Conservation (phyloP, 2,797 vertebrate genomes). For the Lates japonicus region DNA sequence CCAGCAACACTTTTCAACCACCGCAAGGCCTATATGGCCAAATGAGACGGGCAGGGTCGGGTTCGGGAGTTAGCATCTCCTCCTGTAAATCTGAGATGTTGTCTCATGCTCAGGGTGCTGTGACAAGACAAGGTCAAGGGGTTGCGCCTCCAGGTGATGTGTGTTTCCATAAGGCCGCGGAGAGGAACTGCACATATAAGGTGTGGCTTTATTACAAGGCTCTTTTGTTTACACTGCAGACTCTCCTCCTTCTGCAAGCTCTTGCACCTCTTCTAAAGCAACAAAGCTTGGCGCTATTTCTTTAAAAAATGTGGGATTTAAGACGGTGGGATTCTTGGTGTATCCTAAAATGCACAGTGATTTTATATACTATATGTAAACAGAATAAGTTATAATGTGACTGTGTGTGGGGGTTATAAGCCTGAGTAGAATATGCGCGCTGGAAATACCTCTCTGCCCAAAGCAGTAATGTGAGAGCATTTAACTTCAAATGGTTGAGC, state of each 20-base stretch:
- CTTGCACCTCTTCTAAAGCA: conserved; percentile 50
- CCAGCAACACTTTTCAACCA: conserved; percentile 79
- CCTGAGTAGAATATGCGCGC: conserved; percentile 6
- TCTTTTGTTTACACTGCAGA: conserved; percentile 73
- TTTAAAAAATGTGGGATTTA: conserved; percentile 29
- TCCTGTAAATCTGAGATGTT: conserved; percentile 84
- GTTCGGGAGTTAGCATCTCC: conserved; percentile 77
- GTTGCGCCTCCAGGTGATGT: conserved; percentile 85
- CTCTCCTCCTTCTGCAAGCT: conserved; percentile 60
- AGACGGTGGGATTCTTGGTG: background rate
- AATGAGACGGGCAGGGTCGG: conserved; percentile 71
- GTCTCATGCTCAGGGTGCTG: conserved; percentile 81
- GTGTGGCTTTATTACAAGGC: conserved; percentile 79
- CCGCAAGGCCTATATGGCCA: conserved; percentile 88
- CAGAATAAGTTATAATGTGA: conserved; percentile 28
- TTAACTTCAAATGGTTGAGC: conserved; percentile 54
- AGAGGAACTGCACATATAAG: conserved; percentile 88
- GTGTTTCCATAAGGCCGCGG: conserved; percentile 84
- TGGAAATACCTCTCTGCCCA: conserved; percentile 38
- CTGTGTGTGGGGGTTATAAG: conserved; percentile 12
- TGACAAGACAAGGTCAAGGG: conserved; percentile 82
- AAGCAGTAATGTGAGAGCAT: conserved; percentile 56
- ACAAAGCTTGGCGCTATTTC: conserved; percentile 11
- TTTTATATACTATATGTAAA: conserved; percentile 44
- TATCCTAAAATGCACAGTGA: conserved; percentile 31